Evolutionary conservation across 2,797 vertebrate genomes (phyloP).

Genomic region (Lacerta viridis): DNA sequence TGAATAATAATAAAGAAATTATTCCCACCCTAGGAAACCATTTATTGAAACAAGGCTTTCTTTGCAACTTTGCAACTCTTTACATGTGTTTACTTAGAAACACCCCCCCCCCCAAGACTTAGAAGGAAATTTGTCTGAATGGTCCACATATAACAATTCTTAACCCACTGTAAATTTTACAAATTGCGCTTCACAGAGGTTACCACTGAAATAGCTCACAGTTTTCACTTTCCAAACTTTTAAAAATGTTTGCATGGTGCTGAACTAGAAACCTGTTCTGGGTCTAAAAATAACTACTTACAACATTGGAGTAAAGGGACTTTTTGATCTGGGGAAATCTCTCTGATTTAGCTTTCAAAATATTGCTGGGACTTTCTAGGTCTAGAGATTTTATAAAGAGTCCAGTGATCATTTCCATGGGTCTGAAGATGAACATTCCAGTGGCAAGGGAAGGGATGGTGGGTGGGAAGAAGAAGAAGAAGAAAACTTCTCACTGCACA

Average conservation of each 20-base stretch:
- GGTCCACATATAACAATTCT: background rate
- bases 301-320: too few species aligned
- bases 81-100: background rate
- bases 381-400: background rate
- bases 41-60: background rate
- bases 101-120: background rate
- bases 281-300: background rate
- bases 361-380: background rate
- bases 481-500: background rate
- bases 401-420: background rate
- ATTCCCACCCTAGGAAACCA: background rate
- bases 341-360: background rate
- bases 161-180: background rate
- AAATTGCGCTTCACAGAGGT: background rate
- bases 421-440: background rate
- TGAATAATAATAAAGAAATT: background rate
- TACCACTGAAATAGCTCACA: too few species aligned
- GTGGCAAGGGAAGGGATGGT: background rate
- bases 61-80: too few species aligned
- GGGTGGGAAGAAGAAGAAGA: background rate
- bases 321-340: background rate
- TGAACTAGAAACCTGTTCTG: background rate
- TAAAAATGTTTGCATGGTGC: background rate
- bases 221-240: background rate
- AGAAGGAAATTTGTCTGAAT: background rate